Evolutionary conservation across 2,888 invertebrate species (phyloP), one percentile per base, ranked within the genome.

Genomic region (Vanessa cardui): DNA sequence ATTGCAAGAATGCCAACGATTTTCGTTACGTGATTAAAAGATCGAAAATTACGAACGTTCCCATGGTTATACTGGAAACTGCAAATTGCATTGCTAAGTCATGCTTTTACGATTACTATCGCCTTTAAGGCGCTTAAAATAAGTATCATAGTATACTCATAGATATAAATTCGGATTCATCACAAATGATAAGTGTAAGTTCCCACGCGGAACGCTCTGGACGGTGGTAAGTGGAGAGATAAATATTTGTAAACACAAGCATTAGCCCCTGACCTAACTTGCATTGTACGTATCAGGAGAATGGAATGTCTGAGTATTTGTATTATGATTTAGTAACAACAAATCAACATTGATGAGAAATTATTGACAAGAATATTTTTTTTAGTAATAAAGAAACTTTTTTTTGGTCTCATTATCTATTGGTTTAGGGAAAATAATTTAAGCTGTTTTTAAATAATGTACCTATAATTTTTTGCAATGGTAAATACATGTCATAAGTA

Each of bases 221-320:
- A 76, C 83, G 80, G 85, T 86, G 86, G 86, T 83, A 87, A 90
- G 86, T 89, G 85, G 80, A 71, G 82, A 88, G 86, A 88, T 88
- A 89, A 92, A 91, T 90, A 90, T 92, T 90, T 88, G 89, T 90
- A 84, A 83, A 85, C 77, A 78, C 78, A 78, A 75, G 79, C 79
- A 76, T 64, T 69, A 81, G 83, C 76, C 81, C 71, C 70, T 71
- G 76, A 76, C 74, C 72, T 72, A 70, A 66, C 72, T 69, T 61
- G 61, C 58, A 78, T 79, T 77, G 61, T 69, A 72, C 66, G 58
- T n/a, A 66, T 26, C 46, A 54, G 52, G 60, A 15, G 18, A 45
- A 46, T 18, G 31, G 33, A 50, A 47, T 20, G 20, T 18, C 20
- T 21, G 18, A 64, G n/a, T 56, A 26, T 21, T 65, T 60, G 26